Evolutionary conservation across 1,140 invertebrate genomes (phyloP), one percentile per base, ranked within the genome.

Genomic region (Alviniconcha marisindica): DNA sequence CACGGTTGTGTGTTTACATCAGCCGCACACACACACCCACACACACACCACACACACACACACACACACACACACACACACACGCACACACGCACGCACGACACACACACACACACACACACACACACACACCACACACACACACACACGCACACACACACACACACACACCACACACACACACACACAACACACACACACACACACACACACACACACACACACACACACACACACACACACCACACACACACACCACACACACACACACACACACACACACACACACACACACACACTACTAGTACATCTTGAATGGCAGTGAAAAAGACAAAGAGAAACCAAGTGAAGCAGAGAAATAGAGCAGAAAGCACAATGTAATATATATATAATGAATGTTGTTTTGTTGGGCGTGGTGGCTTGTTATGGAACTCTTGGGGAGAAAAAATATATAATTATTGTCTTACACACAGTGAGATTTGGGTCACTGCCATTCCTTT

Each of bases 211-310:
- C 51, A 54, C 51, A 54, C 51, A 54, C 51, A 54, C 51, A 54
- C 51, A 54, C 51, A 54, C 51, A 54, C 51, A 54, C 51, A n/a
- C n/a, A n/a, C n/a, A n/a, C n/a, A n/a, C n/a, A n/a, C n/a, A n/a
- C n/a, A n/a, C n/a, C n/a, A n/a, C n/a, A n/a, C n/a, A n/a, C n/a
- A n/a, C n/a, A n/a, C n/a, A n/a, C n/a, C n/a, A n/a, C n/a, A n/a
- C n/a, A n/a, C n/a, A n/a, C n/a, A 54, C 51, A 54, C 51, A 54
- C 51, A 54, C 51, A 54, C 51, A 54, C 51, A 54, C 51, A 54
- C 51, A 54, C 51, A 54, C 51, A 54, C 51, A 54, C 51, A 54
- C 51, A 14, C 12, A n/a, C n/a, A n/a, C n/a, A n/a, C n/a, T n/a
- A n/a, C n/a, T n/a, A n/a, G n/a, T n/a, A n/a, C n/a, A n/a, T 54